A percentile compares a stretch with the other conserved stretches of the same genome.
phyloP scores from a whole-genome alignment of 1,140 invertebrate species.

The Brachionus angularis region DNA sequence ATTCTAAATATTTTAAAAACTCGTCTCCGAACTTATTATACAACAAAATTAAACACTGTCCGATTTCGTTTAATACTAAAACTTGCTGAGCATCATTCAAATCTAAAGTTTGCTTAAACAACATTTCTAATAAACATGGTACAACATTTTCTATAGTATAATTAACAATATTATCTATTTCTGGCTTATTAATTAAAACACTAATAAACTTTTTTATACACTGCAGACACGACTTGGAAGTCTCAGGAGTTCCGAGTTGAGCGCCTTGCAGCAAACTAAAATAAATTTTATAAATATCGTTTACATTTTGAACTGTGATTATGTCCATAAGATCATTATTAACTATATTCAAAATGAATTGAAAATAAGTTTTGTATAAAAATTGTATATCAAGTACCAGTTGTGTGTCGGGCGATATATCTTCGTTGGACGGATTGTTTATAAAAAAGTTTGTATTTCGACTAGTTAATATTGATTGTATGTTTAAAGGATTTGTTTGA shows the following conservation, averaged over 20 bases:
- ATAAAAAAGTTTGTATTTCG: conserved; percentile 8
- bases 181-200: conserved; percentile 28
- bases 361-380: conserved; percentile 37
- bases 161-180: conserved; percentile 39
- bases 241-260: conserved; percentile 30
- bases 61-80: conserved; percentile 30
- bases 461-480: conserved; percentile 6
- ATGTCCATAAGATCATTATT: conserved; percentile 39
- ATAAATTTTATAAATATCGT: conserved; percentile 42
- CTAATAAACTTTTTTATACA: conserved; percentile 11
- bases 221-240: conserved; percentile 24
- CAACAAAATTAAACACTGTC: conserved; percentile 31
- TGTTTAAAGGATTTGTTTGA: neutral
- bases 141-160: conserved; percentile 34
- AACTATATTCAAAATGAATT: conserved; percentile 34
- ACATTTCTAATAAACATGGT: conserved; percentile 21
- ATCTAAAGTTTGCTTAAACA: conserved; percentile 14
- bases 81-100: conserved; percentile 38
- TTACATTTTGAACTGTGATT: conserved; percentile 4
- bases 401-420: conserved; percentile 26
- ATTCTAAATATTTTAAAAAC: conserved; percentile 57
- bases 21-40: conserved; percentile 55
- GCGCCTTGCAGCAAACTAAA: conserved; percentile 34
- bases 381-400: conserved; percentile 31
- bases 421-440: conserved; percentile 32